These are phyloP conservation scores for Parus major DNA, from an alignment of 2,113 vertebrate genomes.

Conservation along the genomic window DNA sequence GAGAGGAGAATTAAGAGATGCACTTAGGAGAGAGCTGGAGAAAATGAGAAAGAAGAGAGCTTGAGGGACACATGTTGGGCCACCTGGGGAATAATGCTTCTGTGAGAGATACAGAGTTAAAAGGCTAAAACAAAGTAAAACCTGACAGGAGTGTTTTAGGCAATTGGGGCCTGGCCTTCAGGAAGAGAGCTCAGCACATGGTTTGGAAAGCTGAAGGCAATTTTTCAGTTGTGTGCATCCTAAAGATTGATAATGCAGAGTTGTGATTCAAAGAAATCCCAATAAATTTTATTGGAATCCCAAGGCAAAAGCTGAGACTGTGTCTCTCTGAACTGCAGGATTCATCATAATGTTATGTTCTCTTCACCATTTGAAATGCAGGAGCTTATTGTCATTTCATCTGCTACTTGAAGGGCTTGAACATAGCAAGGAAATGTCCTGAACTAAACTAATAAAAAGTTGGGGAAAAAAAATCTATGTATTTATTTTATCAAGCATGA, in stretches of 20 bases:
- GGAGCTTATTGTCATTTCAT: not conserved
- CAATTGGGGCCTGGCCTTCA: not conserved
- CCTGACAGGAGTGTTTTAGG: not conserved
- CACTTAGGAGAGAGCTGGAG: not conserved
- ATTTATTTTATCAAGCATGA: not conserved
- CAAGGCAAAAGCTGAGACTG: not conserved
- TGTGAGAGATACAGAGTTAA: not conserved
- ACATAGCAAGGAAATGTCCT: not conserved
- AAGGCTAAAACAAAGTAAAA: not conserved
- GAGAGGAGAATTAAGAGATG: not conserved
- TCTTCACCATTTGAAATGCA: not conserved
- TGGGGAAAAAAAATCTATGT: not conserved
- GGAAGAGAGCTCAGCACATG: not conserved
- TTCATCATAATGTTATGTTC: not conserved
- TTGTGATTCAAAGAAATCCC: not conserved
- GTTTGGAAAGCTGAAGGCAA: not conserved
- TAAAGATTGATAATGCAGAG: not conserved
- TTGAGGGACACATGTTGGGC: not conserved
- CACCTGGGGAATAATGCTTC: not conserved
- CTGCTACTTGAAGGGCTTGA: not conserved
- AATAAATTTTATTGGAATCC: not conserved
- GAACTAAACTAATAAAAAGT: not conserved
- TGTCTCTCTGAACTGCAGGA: not conserved
- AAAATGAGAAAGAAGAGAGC: not conserved
- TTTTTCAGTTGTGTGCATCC: not conserved